A percentile compares a stretch with the other conserved stretches of the same genome.
These are phyloP conservation scores for Protomyctophum bolini DNA, from an alignment of 2,113 vertebrate species.

Conservation along the genomic window DNA sequence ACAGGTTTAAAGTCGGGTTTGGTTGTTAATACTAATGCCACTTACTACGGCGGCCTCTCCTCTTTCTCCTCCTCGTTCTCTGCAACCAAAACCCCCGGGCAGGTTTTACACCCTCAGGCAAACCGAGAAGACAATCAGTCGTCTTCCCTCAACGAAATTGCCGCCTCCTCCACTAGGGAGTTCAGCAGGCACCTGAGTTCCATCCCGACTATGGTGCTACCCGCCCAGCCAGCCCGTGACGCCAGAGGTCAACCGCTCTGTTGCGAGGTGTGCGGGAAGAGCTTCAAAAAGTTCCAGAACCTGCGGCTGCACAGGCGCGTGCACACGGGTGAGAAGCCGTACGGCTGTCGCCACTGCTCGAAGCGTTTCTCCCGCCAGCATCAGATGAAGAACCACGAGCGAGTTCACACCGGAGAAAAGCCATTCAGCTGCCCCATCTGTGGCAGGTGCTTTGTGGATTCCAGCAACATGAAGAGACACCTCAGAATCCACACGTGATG, in stretches of 20 bases:
- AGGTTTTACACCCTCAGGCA: not conserved
- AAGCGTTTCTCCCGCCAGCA: slow-evolving; percentile 62
- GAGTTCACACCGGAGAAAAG: slow-evolving; percentile 29
- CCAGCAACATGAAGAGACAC: slow-evolving; percentile 57
- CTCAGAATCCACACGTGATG: too few species aligned
- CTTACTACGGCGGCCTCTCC: not conserved
- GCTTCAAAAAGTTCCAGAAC: slow-evolving; percentile 1
- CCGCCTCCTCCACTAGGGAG: too few species aligned
- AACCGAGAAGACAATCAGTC: not conserved
- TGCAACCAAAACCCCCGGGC: not conserved
- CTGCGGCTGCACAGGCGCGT: slow-evolving; percentile 14
- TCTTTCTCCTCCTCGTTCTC: slow-evolving; percentile 2
- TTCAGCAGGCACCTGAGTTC: too few species aligned
- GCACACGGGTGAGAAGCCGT: slow-evolving; percentile 56
- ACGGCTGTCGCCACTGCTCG: slow-evolving; percentile 59
- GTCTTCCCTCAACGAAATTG: too few species aligned
- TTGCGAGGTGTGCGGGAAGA: slow-evolving; percentile 14
- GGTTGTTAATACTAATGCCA: slow-evolving; percentile 8
- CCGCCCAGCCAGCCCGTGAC: too few species aligned
- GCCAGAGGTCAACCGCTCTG: not conserved
- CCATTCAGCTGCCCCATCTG: slow-evolving; percentile 58
- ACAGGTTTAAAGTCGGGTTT: not conserved
- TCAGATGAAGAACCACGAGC: slow-evolving; percentile 61
- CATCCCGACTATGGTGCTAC: too few species aligned
- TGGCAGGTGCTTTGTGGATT: slow-evolving; percentile 57